Conservation (phyloP, 92 coral and sea anemone species). For the Meandrina meandrites region DNA sequence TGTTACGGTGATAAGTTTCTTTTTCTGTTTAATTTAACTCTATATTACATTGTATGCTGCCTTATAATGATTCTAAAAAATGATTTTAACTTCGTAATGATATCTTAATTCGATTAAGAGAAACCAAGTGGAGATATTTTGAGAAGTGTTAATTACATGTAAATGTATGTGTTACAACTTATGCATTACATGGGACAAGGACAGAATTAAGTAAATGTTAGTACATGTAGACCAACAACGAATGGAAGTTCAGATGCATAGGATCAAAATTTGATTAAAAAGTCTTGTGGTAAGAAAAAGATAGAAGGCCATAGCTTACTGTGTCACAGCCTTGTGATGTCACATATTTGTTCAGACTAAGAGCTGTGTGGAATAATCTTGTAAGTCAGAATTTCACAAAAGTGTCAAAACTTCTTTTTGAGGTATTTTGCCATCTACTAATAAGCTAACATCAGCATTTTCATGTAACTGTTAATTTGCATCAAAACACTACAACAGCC, state of each 20-base stretch:
- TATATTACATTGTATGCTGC: not conserved
- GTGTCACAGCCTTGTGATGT: not conserved
- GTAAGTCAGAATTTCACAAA: not conserved
- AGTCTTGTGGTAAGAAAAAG: not conserved
- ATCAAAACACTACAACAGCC: constrained; percentile 1
- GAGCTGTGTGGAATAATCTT: not conserved
- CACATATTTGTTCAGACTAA: not conserved
- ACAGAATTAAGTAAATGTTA: too few species aligned
- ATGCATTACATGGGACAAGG: not conserved
- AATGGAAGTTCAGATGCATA: too few species aligned
- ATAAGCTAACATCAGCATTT: not conserved
- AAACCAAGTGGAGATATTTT: not conserved
- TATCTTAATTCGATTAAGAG: not conserved
- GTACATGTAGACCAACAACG: not conserved
- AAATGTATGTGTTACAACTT: not conserved
- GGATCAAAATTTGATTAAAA: not conserved
- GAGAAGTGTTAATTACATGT: not conserved
- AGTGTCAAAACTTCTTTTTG: not conserved
- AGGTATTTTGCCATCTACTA: not conserved
- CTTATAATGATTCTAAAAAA: not conserved
- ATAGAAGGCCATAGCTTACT: not conserved
- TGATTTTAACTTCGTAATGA: not conserved
- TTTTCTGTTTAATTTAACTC: not conserved
- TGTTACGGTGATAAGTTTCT: not conserved
- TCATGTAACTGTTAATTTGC: not conserved